Conservation (phyloP, 2,888 invertebrate species). For the Argyresthia albistria region DNA sequence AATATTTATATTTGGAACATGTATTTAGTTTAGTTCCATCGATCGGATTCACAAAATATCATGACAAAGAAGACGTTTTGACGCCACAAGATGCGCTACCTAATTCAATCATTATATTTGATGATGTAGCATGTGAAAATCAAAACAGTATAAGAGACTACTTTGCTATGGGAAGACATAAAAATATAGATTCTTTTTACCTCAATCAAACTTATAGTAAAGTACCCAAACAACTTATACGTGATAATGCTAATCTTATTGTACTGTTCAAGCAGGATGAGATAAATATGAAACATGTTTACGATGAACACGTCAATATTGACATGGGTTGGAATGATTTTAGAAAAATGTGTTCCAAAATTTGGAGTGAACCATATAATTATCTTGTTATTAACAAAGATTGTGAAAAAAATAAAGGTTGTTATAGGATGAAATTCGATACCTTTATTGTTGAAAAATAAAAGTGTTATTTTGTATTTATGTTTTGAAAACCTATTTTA, state of each 20-base stretch:
- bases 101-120: slow-evolving; percentile 7
- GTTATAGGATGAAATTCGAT: slow-evolving; percentile 12
- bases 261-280: slow-evolving; percentile 10
- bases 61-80: no score
- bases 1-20: no score
- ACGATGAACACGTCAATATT: slow-evolving; percentile 15
- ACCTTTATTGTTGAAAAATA: neutral
- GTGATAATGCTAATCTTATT: slow-evolving; percentile 8
- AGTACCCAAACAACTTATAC: slow-evolving; percentile 6
- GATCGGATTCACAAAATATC: no score
- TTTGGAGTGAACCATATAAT: slow-evolving; percentile 5
- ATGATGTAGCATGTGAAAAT: slow-evolving; percentile 8
- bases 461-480: no score
- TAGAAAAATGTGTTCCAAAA: slow-evolving; percentile 3
- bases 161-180: slow-evolving; percentile 8
- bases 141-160: slow-evolving; percentile 6
- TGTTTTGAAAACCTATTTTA: no score
- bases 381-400: slow-evolving; percentile 10
- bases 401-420: slow-evolving; percentile 11
- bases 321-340: slow-evolving; percentile 15
- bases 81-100: neutral
- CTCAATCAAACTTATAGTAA: slow-evolving; percentile 7
- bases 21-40: no score
- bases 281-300: slow-evolving; percentile 10
- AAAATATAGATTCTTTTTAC: slow-evolving; percentile 7